Base-by-base conservation (phyloP, 2,797 vertebrate species). In the Tolypeutes matacus region DNA sequence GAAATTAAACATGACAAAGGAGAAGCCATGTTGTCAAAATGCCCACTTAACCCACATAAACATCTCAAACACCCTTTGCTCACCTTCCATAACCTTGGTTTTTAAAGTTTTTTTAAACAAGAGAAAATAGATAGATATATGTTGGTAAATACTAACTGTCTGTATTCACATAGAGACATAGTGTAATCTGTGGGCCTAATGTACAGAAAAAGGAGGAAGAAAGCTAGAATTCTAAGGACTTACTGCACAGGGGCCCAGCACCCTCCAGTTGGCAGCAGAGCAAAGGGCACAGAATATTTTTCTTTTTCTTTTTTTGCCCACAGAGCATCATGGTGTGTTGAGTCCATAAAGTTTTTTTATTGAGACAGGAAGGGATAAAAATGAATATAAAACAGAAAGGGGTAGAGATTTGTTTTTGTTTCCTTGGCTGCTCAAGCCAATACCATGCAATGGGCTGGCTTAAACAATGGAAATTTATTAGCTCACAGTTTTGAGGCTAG, bases 81-180 rank as follows among this genome's bases (percentile, higher is more conserved):
- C 92, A 98, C 98, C 98, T 96, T 98, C 98, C 98, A 98, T 96
- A 98, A 97, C 97, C 97, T 97, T 2, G 87, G 95, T 96, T 97
- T 97, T 97, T 93, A 84, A 72, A 34, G 34, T 96, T 97, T 96
- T 98, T 98, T 98, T 99, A 98, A 98, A 99, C 98, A 99, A 99
- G 98, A 98, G 98, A 98, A 98, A 98, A 97, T 98, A 98, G 98
- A 98, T 98, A 98, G 98, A 98, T 99, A 99, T 98, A 98, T 99
- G 99, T 99, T 99, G 99, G 99, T 46, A 99, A 98, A 98, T 99
- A 98, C 98, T 98, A 98, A 98, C 98, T 99, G 98, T 98, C 99
- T 98, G 98, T 98, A 98, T 98, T 99, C 98, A 99, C 98, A 98
- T 98, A 98, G 98, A 98, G 97, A 98, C 98, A 98, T 17, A 18